Evolutionary conservation across 2,113 vertebrate species (phyloP).

Genomic region (Melanerpes formicivorus): DNA sequence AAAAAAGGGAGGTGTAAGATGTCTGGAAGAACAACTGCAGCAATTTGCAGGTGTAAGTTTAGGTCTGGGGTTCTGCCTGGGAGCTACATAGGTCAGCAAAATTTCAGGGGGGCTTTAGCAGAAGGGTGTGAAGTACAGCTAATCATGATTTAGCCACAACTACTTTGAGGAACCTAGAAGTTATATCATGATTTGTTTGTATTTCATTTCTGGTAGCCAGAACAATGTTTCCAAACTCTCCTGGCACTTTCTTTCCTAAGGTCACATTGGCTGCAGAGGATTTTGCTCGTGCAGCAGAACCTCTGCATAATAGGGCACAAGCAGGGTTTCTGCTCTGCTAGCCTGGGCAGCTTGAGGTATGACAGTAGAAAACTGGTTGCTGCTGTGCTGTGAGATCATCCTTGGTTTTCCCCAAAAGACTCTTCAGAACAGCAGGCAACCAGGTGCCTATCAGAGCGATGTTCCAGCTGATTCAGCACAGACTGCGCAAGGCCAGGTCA

Average conservation of each 20-base stretch:
- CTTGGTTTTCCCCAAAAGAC: background rate
- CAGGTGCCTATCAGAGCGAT: background rate
- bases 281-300: background rate
- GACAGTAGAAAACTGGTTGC: background rate
- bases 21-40: background rate
- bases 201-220: background rate
- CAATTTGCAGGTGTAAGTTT: background rate
- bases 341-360: background rate
- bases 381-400: background rate
- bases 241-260: background rate
- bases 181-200: background rate
- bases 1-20: background rate
- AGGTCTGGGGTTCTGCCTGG: background rate
- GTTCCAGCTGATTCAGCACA: background rate
- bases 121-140: background rate
- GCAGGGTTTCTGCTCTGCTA: background rate
- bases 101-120: rapidly evolving
- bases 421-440: background rate
- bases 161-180: background rate
- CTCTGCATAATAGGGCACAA: rapidly evolving
- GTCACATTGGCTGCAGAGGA: background rate
- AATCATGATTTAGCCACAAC: rapidly evolving
- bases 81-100: rapidly evolving
- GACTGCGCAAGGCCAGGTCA: background rate
- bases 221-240: background rate